Evolutionary conservation across 2,888 invertebrate species (phyloP).

Genomic region (Thymelicus acteon): DNA sequence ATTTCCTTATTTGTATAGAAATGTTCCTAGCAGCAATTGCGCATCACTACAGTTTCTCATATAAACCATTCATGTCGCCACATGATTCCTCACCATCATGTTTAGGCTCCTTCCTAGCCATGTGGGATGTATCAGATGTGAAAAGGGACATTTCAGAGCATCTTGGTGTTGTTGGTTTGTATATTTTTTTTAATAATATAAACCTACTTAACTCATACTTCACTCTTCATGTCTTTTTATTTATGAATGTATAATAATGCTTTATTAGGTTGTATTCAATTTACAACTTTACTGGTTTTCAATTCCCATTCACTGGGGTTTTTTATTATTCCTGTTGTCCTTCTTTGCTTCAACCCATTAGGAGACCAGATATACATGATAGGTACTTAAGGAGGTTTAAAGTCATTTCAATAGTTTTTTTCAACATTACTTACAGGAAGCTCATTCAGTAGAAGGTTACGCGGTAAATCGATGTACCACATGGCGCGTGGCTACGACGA

Average conservation of each 20-base stretch:
- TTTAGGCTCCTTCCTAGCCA: conserved; percentile 93
- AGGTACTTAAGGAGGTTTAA: too few species aligned
- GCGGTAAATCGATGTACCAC: conserved; percentile 91
- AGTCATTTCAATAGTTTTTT: too few species aligned
- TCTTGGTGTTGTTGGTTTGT: conserved; percentile 93
- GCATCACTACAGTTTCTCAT: conserved; percentile 98
- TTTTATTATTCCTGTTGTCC: too few species aligned
- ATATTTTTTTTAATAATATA: conserved; percentile 1
- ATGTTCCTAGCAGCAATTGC: conserved; percentile 98
- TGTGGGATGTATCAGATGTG: conserved; percentile 99
- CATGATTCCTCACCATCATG: conserved; percentile 84
- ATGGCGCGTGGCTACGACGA: conserved; percentile 89
- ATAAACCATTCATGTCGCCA: conserved; percentile 90
- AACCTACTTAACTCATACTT: conserved; percentile 10
- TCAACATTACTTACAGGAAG: conserved; percentile 78
- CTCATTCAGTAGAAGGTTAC: conserved; percentile 90
- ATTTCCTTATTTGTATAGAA: conserved; percentile 98
- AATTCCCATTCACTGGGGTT: too few species aligned
- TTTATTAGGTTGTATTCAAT: too few species aligned
- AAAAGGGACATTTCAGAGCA: conserved; percentile 97
- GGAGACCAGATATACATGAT: too few species aligned
- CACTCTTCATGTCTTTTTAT: too few species aligned
- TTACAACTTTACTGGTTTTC: too few species aligned
- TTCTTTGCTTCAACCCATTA: too few species aligned
- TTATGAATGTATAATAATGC: too few species aligned